Evolutionary conservation across 2,888 invertebrate species (phyloP), one percentile per base, ranked within the genome.

Genomic region (Macrosiphum euphorbiae): DNA sequence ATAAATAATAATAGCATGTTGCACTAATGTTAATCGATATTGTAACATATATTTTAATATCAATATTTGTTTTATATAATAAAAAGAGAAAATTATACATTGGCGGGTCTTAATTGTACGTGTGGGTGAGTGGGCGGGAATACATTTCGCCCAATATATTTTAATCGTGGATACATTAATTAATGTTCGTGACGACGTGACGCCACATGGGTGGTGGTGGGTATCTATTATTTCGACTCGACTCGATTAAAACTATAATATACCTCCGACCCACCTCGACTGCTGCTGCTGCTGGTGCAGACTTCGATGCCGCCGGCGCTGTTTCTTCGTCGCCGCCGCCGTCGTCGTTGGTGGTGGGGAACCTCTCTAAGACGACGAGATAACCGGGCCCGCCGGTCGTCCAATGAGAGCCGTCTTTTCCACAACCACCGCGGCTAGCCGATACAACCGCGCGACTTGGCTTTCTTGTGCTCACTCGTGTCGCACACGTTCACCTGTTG

Each of bases 401-500:
- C 91, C 91, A 52, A 55, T 85, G 35, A 7, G 78, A 20, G 78
- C 78, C 92, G 92, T 50, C 67, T 78, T 90, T 67, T 50, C 35
- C 24, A 47, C 28, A 85, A 85, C 44, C 41, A 47, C 86, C 50
- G 50, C 52, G 35, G n/a, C 47, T 35, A 1, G 50, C 47, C 78
- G 47, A n/a, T 35, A 44, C 85, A 16, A 47, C 87, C 58, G 44
- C 28, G 44, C 35, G 86, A 92, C 90, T 41, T 44, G 58, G 16
- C 61, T 61, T 58, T 61, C 47, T 35, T 24, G 35, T 10, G 58
- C 35, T 93, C 93, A 93, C 84, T 93, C 93, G 93, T 93, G 93
- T 90, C 89, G 89, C 89, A 84, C 88, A 85, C 93, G 89, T 93
- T 90, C 93, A 58, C 89, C 93, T 35, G 89, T 89, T 84, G 41